Evolutionary conservation across 2,888 invertebrate genomes (phyloP).

Genomic region (Penaeus monodon): DNA sequence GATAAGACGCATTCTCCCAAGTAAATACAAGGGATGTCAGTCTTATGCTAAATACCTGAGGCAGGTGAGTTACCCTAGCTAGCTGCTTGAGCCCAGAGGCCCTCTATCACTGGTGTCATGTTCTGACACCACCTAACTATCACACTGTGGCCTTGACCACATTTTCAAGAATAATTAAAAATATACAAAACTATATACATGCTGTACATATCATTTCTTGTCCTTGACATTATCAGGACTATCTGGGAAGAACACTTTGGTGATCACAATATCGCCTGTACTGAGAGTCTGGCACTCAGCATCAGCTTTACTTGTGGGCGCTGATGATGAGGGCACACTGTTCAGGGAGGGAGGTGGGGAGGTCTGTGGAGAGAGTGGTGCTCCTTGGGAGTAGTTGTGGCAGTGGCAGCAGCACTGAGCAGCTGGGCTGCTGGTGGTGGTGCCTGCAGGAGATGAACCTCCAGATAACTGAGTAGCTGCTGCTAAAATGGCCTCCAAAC

Average conservation of each 20-base stretch:
- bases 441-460: conserved; percentile 50
- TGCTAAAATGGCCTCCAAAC: conserved; percentile 86
- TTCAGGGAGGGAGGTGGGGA: conserved; percentile 51
- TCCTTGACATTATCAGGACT: conserved; percentile 59
- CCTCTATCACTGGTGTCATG: conserved; percentile 55
- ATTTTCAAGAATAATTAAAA: conserved; percentile 50
- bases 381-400: conserved; percentile 50
- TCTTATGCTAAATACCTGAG: conserved; percentile 46
- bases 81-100: conserved; percentile 44
- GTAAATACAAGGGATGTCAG: conserved; percentile 34
- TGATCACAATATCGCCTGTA: conserved; percentile 92
- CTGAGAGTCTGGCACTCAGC: conserved; percentile 85
- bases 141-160: conserved; percentile 48
- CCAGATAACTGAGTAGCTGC: conserved; percentile 75
- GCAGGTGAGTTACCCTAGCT: conserved; percentile 52
- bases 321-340: conserved; percentile 48
- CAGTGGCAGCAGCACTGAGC: conserved; percentile 63
- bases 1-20: conserved; percentile 45
- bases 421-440: conserved; percentile 43
- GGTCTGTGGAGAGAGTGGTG: conserved; percentile 39
- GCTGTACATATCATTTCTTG: conserved; percentile 57
- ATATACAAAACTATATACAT: conserved; percentile 61
- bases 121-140: conserved; percentile 47
- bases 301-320: conserved; percentile 68
- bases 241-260: conserved; percentile 75